These are phyloP conservation scores for Channa maculata DNA, from an alignment of 2,113 vertebrate species.

Conservation along the genomic window DNA sequence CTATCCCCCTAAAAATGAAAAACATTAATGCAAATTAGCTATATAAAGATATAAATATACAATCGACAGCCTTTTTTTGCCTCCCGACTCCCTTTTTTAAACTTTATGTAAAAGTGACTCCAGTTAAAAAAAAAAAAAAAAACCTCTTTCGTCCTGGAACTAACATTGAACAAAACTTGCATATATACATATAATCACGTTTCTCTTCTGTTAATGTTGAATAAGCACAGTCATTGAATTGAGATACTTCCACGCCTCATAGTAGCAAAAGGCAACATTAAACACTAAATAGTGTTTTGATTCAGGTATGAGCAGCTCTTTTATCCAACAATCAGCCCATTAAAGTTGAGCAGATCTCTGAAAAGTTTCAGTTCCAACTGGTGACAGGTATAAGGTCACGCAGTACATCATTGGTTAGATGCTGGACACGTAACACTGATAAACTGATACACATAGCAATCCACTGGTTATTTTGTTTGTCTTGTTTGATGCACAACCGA, in stretches of 20 bases:
- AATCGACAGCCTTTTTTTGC: constrained; percentile 48
- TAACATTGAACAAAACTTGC: constrained; percentile 31
- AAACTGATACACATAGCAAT: constrained; percentile 53
- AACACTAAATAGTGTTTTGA: constrained; percentile 47
- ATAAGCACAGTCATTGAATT: constrained; percentile 51
- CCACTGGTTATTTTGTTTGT: constrained; percentile 4
- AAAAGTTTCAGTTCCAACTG: constrained; percentile 34
- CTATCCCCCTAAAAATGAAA: constrained; percentile 36
- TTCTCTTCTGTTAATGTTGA: constrained; percentile 24
- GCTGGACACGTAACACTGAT: constrained; percentile 44
- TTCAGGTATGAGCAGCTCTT: constrained; percentile 43
- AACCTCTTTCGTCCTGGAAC: constrained; percentile 2
- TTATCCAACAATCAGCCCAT: constrained; percentile 29
- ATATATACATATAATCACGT: constrained; percentile 57
- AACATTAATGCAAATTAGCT: constrained; percentile 25
- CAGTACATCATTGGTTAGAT: constrained; percentile 41
- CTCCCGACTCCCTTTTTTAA: constrained; percentile 6
- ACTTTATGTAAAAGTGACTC: constrained; percentile 9
- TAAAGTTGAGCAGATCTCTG: constrained; percentile 23
- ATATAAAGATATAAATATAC: constrained; percentile 59
- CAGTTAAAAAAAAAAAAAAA: constrained; percentile 34
- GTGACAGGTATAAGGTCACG: constrained; percentile 60
- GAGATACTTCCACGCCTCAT: constrained; percentile 44
- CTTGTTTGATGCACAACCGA: constrained; percentile 45
- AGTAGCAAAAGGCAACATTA: constrained; percentile 68